Conservation (phyloP, 2,113 vertebrate genomes). For the Sapayoa aenigma region DNA sequence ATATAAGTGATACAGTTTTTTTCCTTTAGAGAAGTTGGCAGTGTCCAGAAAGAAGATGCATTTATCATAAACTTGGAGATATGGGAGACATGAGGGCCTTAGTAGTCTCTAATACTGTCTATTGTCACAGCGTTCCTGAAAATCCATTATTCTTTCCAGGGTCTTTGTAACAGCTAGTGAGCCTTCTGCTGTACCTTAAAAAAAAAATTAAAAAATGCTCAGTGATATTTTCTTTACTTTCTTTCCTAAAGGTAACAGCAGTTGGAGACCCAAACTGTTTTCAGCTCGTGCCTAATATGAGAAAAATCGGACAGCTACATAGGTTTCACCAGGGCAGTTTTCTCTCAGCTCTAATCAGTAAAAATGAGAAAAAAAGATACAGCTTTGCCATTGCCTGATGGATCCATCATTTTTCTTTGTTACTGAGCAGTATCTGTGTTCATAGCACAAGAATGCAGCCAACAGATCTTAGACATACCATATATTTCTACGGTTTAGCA, state of each 20-base stretch:
- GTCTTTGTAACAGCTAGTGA: neutral
- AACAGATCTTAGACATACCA: constrained; percentile 2
- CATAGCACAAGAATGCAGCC: constrained; percentile 41
- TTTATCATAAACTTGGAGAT: neutral
- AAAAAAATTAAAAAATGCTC: neutral
- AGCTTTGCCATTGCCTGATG: neutral
- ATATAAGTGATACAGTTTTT: neutral
- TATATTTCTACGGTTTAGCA: constrained; percentile 51
- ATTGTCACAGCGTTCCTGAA: neutral
- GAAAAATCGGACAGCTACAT: neutral
- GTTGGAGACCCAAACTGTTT: neutral
- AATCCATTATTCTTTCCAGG: neutral
- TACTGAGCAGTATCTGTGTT: neutral
- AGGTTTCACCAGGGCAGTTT: neutral
- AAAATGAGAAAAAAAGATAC: neutral
- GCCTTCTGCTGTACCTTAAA: neutral
- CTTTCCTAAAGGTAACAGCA: neutral
- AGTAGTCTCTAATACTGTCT: neutral
- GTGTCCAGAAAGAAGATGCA: neutral
- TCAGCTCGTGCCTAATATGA: neutral
- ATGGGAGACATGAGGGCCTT: neutral
- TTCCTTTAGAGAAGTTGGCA: neutral
- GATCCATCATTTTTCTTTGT: neutral
- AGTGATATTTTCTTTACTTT: neutral
- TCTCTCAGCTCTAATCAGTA: neutral